Percentiles rank a stretch among this genome's conserved stretches.
phyloP scores from a whole-genome alignment of 2,797 vertebrate genomes.

The Chaetophractus vellerosus region DNA sequence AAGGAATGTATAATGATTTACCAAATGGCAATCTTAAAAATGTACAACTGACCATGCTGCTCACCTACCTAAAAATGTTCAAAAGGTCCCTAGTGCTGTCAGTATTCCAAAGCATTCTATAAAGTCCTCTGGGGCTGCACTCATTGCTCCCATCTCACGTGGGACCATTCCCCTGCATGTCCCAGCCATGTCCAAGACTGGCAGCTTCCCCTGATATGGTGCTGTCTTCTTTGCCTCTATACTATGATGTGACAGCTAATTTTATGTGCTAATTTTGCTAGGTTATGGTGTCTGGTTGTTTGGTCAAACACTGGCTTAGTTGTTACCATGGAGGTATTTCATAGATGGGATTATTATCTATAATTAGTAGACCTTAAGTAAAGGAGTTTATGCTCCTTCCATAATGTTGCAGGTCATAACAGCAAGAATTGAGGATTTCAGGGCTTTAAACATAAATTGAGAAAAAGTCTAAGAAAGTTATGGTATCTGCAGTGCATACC shows the following conservation, averaged over 20 bases:
- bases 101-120: neutral
- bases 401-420: no score
- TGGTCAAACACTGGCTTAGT: no score
- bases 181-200: neutral
- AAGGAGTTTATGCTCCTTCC: no score
- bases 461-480: neutral
- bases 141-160: accelerated
- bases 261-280: no score
- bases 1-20: neutral
- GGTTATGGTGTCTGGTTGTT: no score
- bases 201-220: neutral
- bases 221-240: neutral
- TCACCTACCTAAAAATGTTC: neutral
- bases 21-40: neutral
- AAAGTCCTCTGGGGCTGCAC: neutral
- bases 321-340: no score
- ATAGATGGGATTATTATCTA: no score
- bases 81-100: neutral
- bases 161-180: neutral
- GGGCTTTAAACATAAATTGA: neutral
- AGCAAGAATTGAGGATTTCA: no score
- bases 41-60: neutral
- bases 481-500: neutral
- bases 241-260: no score
- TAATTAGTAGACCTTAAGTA: no score